Conservation (phyloP, 2,888 invertebrate species). For the Diarsia dahlii region DNA sequence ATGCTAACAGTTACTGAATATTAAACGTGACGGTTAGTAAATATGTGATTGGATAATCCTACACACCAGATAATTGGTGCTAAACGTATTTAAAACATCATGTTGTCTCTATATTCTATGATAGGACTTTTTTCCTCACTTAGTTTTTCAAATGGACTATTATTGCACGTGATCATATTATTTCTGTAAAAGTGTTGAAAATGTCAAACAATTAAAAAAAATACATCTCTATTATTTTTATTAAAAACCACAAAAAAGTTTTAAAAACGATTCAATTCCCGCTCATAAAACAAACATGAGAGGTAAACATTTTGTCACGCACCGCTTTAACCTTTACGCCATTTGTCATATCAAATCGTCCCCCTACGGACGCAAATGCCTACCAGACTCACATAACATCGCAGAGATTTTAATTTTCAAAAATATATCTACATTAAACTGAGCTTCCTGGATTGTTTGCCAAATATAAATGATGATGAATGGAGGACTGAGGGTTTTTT, state of each 20-base stretch:
- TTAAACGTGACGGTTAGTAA: not conserved
- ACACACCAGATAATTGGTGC: not conserved
- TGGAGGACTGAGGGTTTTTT: constrained; percentile 41
- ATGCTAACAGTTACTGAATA: not conserved
- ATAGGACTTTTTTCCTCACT: no score
- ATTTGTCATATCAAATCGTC: constrained; percentile 62
- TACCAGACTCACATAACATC: constrained; percentile 52
- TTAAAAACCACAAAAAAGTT: not conserved
- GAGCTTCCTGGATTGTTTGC: constrained; percentile 53
- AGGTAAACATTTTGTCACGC: constrained; percentile 46
- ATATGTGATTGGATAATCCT: not conserved
- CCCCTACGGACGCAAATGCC: constrained; percentile 38
- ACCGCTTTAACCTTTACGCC: constrained; percentile 40
- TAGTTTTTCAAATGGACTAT: no score
- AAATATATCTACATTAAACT: constrained; percentile 48
- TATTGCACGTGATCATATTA: not conserved
- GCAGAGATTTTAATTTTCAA: constrained; percentile 56
- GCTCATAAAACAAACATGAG: constrained; percentile 25
- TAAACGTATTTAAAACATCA: not conserved
- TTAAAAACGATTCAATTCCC: constrained; percentile 1
- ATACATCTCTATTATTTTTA: not conserved
- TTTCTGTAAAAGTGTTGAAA: not conserved
- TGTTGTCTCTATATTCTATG: not conserved
- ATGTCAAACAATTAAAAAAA: not conserved
- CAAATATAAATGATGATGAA: constrained; percentile 59